Evolutionary conservation across 2,797 vertebrate species (phyloP), one percentile per base, ranked within the genome.

Genomic region (Hafferia zeledoni): DNA sequence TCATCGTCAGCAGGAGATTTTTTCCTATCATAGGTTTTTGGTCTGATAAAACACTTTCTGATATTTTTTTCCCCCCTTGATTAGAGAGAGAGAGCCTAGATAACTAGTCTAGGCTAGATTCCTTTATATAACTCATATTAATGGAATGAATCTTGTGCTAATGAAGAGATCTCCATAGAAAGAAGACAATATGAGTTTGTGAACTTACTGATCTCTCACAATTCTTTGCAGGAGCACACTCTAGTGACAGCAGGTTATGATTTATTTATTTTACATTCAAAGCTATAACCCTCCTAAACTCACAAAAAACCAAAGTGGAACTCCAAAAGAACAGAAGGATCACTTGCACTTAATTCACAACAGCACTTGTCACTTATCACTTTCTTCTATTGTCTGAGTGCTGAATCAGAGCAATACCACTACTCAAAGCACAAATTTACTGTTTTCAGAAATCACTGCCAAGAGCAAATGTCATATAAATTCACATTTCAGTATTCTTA

Each of bases 11-110:
- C 4, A 55, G 44, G 14, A 12, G 14, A 30, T 16, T 14, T 17
- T 81, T 68, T 78, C n/a, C 41, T 59, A 1, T 55, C 2, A 0
- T 22, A 78, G 23, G 3, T 39, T 50, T 1, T 1, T 3, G 11
- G 33, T 25, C 28, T 85, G 10, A 56, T 44, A 56, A 88, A 96
- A 16, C 15, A 68, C 3, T 37, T 76, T 52, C 41, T 56, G 31
- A 28, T 24, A 55, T 1, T 33, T 10, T 41, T 77, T 67, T 52
- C 72, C 79, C 72, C 79, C 10, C 46, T 76, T 83, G 13, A 60
- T 17, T 52, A 33, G 22, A 41, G 18, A 55, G 1, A 57, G 9
- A 4, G 11, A 46, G 16, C 6, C 31, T 56, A 47, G 46, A 31
- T 53, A 4, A 47, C 5, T n/a, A 69, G 7, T 53, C 71, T 63